Conservation (phyloP, 1,140 invertebrate species). For the Pseudomyrmex sp. region DNA sequence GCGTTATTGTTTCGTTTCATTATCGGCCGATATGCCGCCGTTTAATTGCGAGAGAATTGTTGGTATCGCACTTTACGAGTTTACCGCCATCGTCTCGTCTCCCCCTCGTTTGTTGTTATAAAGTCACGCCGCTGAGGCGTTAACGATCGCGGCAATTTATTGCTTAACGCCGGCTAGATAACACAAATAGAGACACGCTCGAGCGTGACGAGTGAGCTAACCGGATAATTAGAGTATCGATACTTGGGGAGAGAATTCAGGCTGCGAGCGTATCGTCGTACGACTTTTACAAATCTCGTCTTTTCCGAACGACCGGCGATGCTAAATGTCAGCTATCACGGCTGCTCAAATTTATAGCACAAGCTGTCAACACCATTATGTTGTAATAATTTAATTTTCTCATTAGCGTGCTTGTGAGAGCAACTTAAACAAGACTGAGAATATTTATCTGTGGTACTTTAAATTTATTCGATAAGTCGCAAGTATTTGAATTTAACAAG, state of each 20-base stretch:
- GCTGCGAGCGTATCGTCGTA: slow-evolving; percentile 23
- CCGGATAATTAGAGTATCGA: slow-evolving; percentile 56
- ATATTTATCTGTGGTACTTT: not conserved
- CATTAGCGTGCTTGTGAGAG: not conserved
- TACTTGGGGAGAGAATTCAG: slow-evolving; percentile 35
- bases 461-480: not conserved
- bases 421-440: not conserved
- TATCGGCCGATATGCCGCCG: slow-evolving; percentile 38
- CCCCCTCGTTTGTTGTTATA: slow-evolving; percentile 28
- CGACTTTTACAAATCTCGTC: slow-evolving; percentile 32
- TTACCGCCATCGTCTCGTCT: not conserved
- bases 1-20: slow-evolving; percentile 53
- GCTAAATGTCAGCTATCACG: slow-evolving; percentile 17
- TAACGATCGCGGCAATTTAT: slow-evolving; percentile 59
- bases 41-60: slow-evolving; percentile 51
- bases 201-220: slow-evolving; percentile 50
- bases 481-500: not conserved
- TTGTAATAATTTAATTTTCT: slow-evolving; percentile 21
- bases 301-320: slow-evolving; percentile 15
- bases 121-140: slow-evolving; percentile 39
- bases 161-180: slow-evolving; percentile 56
- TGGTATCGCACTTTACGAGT: slow-evolving; percentile 44
- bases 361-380: not conserved
- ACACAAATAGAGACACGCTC: slow-evolving; percentile 55
- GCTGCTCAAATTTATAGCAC: slow-evolving; percentile 14